Evolutionary conservation across 2,113 vertebrate genomes (phyloP).

Genomic region (Bubalus kerabau): DNA sequence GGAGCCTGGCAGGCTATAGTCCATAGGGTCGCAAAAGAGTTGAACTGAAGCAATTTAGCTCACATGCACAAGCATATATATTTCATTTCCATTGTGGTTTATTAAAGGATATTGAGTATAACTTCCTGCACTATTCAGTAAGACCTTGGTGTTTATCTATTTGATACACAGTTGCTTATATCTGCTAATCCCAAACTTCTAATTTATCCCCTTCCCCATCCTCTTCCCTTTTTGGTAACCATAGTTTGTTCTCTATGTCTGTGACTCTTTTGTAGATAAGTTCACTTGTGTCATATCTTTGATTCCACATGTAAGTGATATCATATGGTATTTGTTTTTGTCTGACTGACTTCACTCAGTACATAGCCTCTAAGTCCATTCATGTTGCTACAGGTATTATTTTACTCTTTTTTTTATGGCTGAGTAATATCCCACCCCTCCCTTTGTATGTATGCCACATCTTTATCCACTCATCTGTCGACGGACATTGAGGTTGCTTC

Average conservation of each 20-base stretch:
- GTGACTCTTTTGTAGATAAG: background rate
- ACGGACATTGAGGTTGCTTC: background rate
- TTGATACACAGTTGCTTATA: background rate
- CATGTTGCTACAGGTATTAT: background rate
- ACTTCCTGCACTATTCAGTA: background rate
- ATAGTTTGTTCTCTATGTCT: background rate
- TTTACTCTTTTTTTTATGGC: background rate
- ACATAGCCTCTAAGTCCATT: background rate
- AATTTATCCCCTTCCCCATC: background rate
- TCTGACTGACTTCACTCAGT: background rate
- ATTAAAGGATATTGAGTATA: background rate
- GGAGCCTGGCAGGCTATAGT: background rate
- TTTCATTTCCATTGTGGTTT: background rate
- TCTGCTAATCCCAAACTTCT: background rate
- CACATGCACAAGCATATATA: background rate
- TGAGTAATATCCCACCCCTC: background rate
- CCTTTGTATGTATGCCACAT: background rate
- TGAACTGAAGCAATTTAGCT: background rate
- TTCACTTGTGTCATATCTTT: background rate
- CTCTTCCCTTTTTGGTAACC: background rate
- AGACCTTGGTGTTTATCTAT: background rate
- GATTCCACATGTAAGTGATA: background rate
- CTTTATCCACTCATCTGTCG: background rate
- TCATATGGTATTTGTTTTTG: background rate
- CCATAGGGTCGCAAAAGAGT: background rate